Evolutionary conservation across 2,888 invertebrate genomes (phyloP).

Genomic region (Isoperla grammatica): DNA sequence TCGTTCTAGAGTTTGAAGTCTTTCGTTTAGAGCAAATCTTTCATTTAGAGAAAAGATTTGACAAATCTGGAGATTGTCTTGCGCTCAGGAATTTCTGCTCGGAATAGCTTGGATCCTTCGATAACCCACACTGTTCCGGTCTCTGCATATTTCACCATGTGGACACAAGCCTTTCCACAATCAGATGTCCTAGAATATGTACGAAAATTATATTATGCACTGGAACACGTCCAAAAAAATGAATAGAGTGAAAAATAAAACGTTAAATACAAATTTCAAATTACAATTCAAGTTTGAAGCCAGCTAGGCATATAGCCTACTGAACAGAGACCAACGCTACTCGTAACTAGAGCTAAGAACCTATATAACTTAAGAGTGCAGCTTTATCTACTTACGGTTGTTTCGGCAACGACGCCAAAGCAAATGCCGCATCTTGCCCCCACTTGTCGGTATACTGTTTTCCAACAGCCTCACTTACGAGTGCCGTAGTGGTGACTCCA

Average conservation of each 20-base stretch:
- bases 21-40: too few relatives aligned
- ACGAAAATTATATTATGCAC: neutral
- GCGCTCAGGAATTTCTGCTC: conserved; percentile 5
- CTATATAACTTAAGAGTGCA: too few relatives aligned
- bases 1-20: too few relatives aligned
- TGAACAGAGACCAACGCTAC: too few relatives aligned
- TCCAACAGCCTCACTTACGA: conserved; percentile 38
- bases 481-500: conserved; percentile 47
- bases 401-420: conserved; percentile 38
- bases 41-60: neutral
- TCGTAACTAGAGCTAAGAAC: too few relatives aligned
- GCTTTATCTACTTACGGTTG: conserved; percentile 44
- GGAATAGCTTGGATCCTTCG: conserved; percentile 37
- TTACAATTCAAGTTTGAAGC: too few relatives aligned
- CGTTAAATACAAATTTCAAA: too few relatives aligned
- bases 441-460: conserved; percentile 36
- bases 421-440: conserved; percentile 31
- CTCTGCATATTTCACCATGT: conserved; percentile 38
- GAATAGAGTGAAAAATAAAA: too few relatives aligned
- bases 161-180: conserved; percentile 39
- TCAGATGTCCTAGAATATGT: conserved; percentile 36
- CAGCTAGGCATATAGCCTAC: too few relatives aligned
- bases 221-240: too few relatives aligned
- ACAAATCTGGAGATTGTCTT: neutral
- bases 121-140: conserved; percentile 41